Evolutionary conservation across 2,888 invertebrate species (phyloP).

Genomic region (Barypeithes pellucidus): DNA sequence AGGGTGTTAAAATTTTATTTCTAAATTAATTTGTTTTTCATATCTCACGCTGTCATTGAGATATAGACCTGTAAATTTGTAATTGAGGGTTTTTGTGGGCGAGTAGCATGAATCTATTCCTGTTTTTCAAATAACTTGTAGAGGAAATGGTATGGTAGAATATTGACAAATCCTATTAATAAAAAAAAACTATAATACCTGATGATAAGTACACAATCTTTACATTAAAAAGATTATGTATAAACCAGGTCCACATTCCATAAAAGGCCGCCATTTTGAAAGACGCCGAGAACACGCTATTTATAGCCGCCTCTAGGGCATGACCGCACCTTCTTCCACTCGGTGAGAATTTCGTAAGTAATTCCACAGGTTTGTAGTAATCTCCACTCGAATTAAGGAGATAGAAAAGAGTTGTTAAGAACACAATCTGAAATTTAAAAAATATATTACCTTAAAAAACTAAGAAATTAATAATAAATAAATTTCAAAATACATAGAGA

Average conservation of each 20-base stretch:
- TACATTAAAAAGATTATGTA: slow-evolving; percentile 94
- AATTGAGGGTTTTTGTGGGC: too few species aligned
- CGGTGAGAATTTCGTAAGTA: slow-evolving; percentile 87
- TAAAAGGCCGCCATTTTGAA: slow-evolving; percentile 98
- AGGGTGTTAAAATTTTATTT: too few species aligned
- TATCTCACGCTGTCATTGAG: too few species aligned
- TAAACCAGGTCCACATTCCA: slow-evolving; percentile 98
- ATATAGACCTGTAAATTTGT: too few species aligned
- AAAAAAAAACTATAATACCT: slow-evolving; percentile 71
- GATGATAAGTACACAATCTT: slow-evolving; percentile 97
- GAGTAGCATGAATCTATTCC: too few species aligned
- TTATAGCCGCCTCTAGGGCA: slow-evolving; percentile 90
- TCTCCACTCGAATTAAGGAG: slow-evolving; percentile 89
- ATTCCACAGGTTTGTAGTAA: slow-evolving; percentile 94
- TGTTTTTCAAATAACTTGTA: too few species aligned
- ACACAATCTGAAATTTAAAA: slow-evolving; percentile 84
- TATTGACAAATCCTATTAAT: too few species aligned
- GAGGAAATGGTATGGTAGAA: too few species aligned
- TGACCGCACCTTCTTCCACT: slow-evolving; percentile 86
- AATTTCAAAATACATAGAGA: too few species aligned
- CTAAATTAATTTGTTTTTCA: too few species aligned
- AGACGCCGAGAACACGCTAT: slow-evolving; percentile 96
- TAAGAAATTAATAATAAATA: too few species aligned
- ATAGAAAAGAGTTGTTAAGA: slow-evolving; percentile 97
- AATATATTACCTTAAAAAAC: too few species aligned